Conservation (phyloP, 2,888 invertebrate species). For the Amaurobius ferox region DNA sequence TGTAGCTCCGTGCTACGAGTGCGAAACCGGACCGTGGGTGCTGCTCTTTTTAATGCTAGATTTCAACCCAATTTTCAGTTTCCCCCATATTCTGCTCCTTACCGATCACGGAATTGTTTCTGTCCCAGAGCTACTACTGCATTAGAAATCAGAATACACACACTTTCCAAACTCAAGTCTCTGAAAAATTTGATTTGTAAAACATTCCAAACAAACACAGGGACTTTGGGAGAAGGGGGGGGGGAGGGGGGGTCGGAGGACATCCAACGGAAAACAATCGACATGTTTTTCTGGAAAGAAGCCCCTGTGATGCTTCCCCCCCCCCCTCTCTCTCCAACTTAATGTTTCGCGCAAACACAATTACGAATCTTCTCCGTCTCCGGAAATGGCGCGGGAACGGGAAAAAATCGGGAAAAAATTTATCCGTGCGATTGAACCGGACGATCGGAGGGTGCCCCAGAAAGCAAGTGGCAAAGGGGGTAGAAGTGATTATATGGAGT, state of each 20-base stretch:
- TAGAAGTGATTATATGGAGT: neutral
- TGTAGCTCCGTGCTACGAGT: too few relatives aligned
- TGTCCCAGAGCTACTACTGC: too few relatives aligned
- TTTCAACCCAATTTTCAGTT: too few relatives aligned
- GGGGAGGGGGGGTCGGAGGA: neutral
- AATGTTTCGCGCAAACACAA: conserved; percentile 33
- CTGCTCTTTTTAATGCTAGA: too few relatives aligned
- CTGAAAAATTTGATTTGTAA: neutral
- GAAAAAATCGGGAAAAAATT: conserved; percentile 13
- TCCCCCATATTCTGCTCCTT: too few relatives aligned
- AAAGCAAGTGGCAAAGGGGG: conserved; percentile 8
- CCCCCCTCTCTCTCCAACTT: neutral
- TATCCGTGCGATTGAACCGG: conserved; percentile 3
- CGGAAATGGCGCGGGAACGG: conserved; percentile 3
- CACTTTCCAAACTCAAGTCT: neutral
- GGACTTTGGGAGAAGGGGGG: neutral
- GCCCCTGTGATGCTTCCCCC: neutral
- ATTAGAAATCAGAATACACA: neutral
- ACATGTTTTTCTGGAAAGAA: conserved; percentile 1
- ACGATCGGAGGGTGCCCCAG: neutral
- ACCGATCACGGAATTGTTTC: too few relatives aligned
- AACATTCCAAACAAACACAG: neutral
- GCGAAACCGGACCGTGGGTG: too few relatives aligned
- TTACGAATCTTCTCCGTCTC: conserved; percentile 10
- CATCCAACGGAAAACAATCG: conserved; percentile 3